These are phyloP conservation scores for Selene dorsalis DNA, from an alignment of 2,797 vertebrate species.

Conservation along the genomic window DNA sequence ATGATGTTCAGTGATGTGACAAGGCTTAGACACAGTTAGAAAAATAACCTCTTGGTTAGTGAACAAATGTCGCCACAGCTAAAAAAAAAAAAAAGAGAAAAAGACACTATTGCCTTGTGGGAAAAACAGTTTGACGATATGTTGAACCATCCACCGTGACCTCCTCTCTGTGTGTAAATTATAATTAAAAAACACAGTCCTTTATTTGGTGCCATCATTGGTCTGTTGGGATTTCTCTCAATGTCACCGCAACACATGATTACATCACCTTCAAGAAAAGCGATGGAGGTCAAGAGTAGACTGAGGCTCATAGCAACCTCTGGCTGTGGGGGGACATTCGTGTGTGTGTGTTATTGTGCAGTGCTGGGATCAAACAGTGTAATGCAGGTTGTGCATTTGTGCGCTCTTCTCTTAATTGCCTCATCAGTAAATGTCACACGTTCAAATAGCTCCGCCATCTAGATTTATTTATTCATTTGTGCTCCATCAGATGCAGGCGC, in stretches of 20 bases:
- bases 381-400: slow-evolving; percentile 54
- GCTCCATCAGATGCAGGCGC: slow-evolving; percentile 71
- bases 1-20: neutral
- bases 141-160: too few relatives aligned
- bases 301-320: slow-evolving; percentile 8
- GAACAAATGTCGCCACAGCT: neutral
- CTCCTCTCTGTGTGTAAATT: too few relatives aligned
- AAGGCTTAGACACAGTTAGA: neutral
- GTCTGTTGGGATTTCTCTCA: neutral
- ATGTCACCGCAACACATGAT: slow-evolving; percentile 11
- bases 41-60: neutral
- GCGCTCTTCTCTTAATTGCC: slow-evolving; percentile 75
- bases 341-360: slow-evolving; percentile 13
- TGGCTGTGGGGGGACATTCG: neutral
- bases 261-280: slow-evolving; percentile 38
- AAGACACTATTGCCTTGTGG: neutral
- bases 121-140: neutral
- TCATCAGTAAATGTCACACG: slow-evolving; percentile 82
- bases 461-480: slow-evolving; percentile 80
- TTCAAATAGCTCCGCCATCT: slow-evolving; percentile 70
- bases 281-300: neutral
- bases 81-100: neutral
- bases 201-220: too few relatives aligned
- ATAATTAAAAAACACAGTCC: too few relatives aligned
- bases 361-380: slow-evolving; percentile 34